phyloP scores from a whole-genome alignment of 2,888 invertebrate genomes.

The Idaea dimidiata region DNA sequence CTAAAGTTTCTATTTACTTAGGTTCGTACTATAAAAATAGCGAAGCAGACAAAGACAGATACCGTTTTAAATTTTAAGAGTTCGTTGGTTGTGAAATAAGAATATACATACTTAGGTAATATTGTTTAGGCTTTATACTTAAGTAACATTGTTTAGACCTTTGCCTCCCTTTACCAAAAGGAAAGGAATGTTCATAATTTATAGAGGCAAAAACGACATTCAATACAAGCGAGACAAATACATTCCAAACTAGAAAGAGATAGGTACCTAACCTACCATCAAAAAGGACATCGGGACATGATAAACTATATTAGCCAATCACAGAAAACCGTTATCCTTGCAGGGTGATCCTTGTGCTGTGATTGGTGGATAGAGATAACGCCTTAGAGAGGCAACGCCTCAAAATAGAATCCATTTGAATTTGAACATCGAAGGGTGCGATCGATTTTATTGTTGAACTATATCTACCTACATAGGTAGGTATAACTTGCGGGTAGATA shows the following conservation, averaged over 20 bases:
- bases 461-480: not conserved
- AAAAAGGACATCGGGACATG: slow-evolving; percentile 43
- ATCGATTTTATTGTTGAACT: slow-evolving; percentile 24
- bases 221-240: not conserved
- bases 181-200: not conserved
- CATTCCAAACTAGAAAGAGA: slow-evolving; percentile 48
- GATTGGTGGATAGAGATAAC: slow-evolving; percentile 71
- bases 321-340: slow-evolving; percentile 57
- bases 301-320: slow-evolving; percentile 61
- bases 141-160: too few relatives aligned
- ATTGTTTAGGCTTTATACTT: too few relatives aligned
- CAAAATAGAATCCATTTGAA: slow-evolving; percentile 66
- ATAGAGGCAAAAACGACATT: slow-evolving; percentile 35
- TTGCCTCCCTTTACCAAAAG: not conserved
- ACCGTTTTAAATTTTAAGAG: too few relatives aligned
- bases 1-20: too few relatives aligned
- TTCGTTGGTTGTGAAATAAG: too few relatives aligned
- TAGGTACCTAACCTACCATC: slow-evolving; percentile 39
- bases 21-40: too few relatives aligned
- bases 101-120: too few relatives aligned
- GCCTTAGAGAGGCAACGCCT: slow-evolving; percentile 60
- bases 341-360: slow-evolving; percentile 62
- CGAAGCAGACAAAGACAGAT: too few relatives aligned
- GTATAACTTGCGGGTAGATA: not conserved
- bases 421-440: slow-evolving; percentile 61